These are phyloP conservation scores for Lysandra bellargus DNA, from an alignment of 2,888 invertebrate genomes.

Conservation along the genomic window DNA sequence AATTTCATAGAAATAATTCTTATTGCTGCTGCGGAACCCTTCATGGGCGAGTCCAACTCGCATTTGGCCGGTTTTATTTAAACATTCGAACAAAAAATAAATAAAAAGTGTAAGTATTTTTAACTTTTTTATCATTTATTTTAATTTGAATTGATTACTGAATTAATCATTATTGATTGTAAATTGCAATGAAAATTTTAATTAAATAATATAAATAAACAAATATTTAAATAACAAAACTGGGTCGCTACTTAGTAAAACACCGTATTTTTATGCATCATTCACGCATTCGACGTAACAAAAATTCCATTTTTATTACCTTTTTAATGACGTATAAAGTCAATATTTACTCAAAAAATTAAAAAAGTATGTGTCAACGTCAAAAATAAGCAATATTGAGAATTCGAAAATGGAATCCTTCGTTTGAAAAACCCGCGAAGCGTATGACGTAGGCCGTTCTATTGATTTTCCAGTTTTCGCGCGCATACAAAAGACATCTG, in stretches of 20 bases:
- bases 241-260: neutral
- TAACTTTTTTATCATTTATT: too few relatives aligned
- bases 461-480: conserved; percentile 65
- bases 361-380: neutral
- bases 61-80: too few relatives aligned
- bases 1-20: too few relatives aligned
- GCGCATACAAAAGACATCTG: conserved; percentile 69
- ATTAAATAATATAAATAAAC: neutral
- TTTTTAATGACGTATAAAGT: neutral
- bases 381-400: neutral
- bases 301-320: neutral
- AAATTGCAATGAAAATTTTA: too few relatives aligned
- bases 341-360: neutral
- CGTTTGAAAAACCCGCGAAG: conserved; percentile 45
- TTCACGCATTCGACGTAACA: neutral
- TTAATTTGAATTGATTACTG: too few relatives aligned
- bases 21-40: too few relatives aligned
- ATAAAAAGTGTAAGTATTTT: too few relatives aligned
- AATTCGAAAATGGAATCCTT: conserved; percentile 29
- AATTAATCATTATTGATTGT: too few relatives aligned
- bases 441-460: conserved; percentile 46
- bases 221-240: neutral
- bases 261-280: too few relatives aligned
- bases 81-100: too few relatives aligned
- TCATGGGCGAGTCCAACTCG: too few relatives aligned